Evolutionary conservation across 2,888 invertebrate genomes (phyloP).

Genomic region (Hololepta plana): DNA sequence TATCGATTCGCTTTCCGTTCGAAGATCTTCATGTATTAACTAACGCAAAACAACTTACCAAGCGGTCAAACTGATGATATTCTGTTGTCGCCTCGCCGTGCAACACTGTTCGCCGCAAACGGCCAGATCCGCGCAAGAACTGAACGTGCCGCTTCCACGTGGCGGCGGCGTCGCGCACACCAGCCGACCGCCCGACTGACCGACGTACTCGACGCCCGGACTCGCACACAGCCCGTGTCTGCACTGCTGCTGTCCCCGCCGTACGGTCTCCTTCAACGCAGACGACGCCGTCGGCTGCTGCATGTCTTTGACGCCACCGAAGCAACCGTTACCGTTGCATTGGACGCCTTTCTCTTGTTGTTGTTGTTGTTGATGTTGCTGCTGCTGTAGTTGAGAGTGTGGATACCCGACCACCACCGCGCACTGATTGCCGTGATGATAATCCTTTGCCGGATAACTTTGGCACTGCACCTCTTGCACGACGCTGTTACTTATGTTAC

Average conservation of each 20-base stretch:
- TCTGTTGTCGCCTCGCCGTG: conserved; percentile 17
- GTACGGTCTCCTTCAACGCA: conserved; percentile 19
- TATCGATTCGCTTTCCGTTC: background rate
- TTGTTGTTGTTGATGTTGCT: conserved; percentile 11
- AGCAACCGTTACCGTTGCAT: too few relatives aligned
- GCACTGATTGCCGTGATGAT: conserved; percentile 8
- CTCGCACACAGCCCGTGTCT: conserved; percentile 31
- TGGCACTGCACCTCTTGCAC: conserved; percentile 26
- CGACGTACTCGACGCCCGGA: conserved; percentile 38
- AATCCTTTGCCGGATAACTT: conserved; percentile 16
- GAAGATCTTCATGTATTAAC: background rate
- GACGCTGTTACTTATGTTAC: conserved; percentile 9
- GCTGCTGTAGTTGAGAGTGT: too few relatives aligned
- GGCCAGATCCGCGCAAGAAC: conserved; percentile 13
- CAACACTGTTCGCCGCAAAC: conserved; percentile 20
- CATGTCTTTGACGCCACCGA: conserved; percentile 24
- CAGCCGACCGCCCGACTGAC: conserved; percentile 41
- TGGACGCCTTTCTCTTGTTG: conserved; percentile 28
- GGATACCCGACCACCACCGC: too few relatives aligned
- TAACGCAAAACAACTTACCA: conserved; percentile 28
- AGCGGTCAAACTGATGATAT: conserved; percentile 19
- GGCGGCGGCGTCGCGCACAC: conserved; percentile 27
- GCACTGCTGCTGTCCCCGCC: conserved; percentile 18
- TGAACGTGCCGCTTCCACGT: conserved; percentile 15
- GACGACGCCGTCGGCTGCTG: conserved; percentile 10